These are phyloP conservation scores for Metallyticus violacea DNA, from an alignment of 2,888 invertebrate species.

Conservation along the genomic window DNA sequence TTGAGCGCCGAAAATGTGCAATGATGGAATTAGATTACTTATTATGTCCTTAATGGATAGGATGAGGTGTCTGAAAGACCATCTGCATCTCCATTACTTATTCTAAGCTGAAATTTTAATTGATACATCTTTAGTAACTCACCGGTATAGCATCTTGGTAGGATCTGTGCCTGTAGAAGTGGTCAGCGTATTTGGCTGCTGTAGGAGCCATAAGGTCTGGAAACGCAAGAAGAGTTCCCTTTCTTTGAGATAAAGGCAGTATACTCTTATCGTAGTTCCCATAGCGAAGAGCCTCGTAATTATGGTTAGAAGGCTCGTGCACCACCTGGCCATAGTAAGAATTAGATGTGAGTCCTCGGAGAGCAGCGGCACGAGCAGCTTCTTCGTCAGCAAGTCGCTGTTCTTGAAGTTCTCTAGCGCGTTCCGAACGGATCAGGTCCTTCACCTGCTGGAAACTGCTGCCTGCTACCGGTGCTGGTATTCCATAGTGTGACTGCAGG, in stretches of 20 bases:
- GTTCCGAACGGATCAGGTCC: conserved; percentile 73
- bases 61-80: no score
- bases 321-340: conserved; percentile 12
- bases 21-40: no score
- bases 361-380: conserved; percentile 58
- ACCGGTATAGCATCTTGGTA: conserved; percentile 13
- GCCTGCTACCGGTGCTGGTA: conserved; percentile 40
- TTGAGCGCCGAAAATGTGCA: no score
- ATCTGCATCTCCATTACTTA: no score
- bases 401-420: conserved; percentile 71
- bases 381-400: conserved; percentile 72
- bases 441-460: conserved; percentile 72
- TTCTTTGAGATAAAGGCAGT: neutral
- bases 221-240: conserved; percentile 43
- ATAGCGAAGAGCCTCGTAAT: neutral
- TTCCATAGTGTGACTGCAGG: conserved; percentile 32
- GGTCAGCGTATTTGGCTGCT: conserved; percentile 31
- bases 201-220: conserved; percentile 48
- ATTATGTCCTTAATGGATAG: no score
- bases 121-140: neutral
- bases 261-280: neutral
- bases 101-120: no score
- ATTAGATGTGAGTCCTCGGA: conserved; percentile 57
- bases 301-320: neutral
- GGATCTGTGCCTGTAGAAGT: conserved; percentile 20